A percentile compares a stretch with the other conserved stretches of the same genome.
phyloP scores from a whole-genome alignment of 2,113 vertebrate genomes.

The cat (Felis catus) region DNA sequence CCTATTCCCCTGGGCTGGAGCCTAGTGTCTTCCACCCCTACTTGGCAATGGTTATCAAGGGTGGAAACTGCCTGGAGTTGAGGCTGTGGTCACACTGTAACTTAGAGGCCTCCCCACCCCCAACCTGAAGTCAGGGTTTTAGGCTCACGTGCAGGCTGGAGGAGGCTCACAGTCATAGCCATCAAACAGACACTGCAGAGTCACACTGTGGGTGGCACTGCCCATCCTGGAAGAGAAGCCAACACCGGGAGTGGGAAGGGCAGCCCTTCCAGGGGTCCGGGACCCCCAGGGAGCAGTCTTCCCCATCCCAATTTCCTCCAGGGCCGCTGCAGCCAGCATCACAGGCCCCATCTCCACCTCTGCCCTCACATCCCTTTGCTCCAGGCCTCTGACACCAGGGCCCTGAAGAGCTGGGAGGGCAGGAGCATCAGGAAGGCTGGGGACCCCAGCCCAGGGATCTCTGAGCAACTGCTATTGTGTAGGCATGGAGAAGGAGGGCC shows the following conservation, averaged over 20 bases:
- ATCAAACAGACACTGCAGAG: slow-evolving; percentile 88
- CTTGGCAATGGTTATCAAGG: background rate
- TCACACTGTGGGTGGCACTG: slow-evolving; percentile 87
- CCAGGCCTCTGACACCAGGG: slow-evolving; percentile 72
- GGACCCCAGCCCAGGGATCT: background rate
- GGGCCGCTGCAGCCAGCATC: slow-evolving; percentile 75
- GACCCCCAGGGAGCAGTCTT: slow-evolving; percentile 81
- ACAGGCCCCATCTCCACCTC: slow-evolving; percentile 69
- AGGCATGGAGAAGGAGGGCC: background rate
- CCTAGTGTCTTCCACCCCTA: background rate
- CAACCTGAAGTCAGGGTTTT: slow-evolving; percentile 32
- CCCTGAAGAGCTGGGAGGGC: slow-evolving; percentile 68
- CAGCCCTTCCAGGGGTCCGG: slow-evolving; percentile 89
- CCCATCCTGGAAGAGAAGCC: slow-evolving; percentile 88
- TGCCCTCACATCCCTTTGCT: slow-evolving; percentile 64
- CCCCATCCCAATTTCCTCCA: slow-evolving; percentile 76
- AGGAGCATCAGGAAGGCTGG: slow-evolving; percentile 70
- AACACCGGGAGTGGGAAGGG: slow-evolving; percentile 82
- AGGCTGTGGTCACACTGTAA: background rate
- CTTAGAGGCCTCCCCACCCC: background rate
- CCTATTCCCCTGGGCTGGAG: background rate
- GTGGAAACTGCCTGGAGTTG: background rate
- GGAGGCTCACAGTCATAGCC: slow-evolving; percentile 90
- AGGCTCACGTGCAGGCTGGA: slow-evolving; percentile 86
- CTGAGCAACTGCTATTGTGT: slow-evolving; percentile 72